Conservation (phyloP, 2,113 vertebrate species). For the Nycticorax nycticorax region DNA sequence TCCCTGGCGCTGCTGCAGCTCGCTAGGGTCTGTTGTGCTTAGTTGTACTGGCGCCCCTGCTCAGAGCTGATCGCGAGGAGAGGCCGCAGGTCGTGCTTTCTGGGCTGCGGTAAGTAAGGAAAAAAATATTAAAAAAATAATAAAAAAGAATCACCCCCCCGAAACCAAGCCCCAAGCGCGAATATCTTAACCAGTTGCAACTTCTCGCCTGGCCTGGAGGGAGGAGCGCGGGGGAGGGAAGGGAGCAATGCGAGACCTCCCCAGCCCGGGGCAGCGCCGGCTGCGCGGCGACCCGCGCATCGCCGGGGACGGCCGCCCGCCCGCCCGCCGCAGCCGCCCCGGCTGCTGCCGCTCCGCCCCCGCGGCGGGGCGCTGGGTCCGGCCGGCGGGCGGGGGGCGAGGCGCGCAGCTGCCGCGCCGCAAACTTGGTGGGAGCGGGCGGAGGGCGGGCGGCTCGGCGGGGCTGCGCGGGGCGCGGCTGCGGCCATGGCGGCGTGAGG, state of each 20-base stretch:
- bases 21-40: not conserved
- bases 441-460: not conserved
- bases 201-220: conserved; percentile 17
- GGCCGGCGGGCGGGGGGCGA: too few species aligned
- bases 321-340: too few species aligned
- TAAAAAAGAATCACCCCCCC: too few species aligned
- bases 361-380: not conserved
- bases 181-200: not conserved
- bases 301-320: not conserved
- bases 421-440: not conserved
- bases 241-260: not conserved
- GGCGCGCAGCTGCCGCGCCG: not conserved
- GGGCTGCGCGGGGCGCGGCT: not conserved
- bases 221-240: not conserved
- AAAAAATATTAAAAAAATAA: not conserved
- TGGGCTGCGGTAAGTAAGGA: not conserved
- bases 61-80: not conserved
- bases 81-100: not conserved
- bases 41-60: not conserved
- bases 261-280: not conserved
- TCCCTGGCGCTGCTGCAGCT: not conserved
- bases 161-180: not conserved
- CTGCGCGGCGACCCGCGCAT: not conserved
- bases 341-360: not conserved
- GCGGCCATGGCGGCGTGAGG: not conserved